Base-by-base conservation (phyloP, 2,797 vertebrate genomes). In the Sebastes iracundus region DNA sequence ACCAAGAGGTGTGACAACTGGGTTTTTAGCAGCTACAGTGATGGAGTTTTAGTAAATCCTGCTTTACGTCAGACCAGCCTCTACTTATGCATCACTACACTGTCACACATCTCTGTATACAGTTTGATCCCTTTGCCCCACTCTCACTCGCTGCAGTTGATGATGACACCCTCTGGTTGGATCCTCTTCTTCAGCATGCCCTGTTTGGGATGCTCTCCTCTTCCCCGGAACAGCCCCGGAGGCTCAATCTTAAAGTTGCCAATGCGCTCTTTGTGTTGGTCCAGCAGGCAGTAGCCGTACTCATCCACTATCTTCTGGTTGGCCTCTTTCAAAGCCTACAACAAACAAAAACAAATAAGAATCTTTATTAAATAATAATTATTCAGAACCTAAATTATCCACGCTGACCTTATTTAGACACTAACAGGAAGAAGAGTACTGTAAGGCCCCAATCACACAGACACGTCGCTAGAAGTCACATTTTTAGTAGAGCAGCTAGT, bases 201-300 rank as follows among this genome's bases (percentile, higher is more conserved):
- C 70, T 96, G 94, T 89, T 96, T 96, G 20, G 92, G 93, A 80
- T 96, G 96, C 55, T 96, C 93, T 0, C 92, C 94, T 83, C 95
- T 58, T 1, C 94, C 94, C 66, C 94, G 80, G 68, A 97, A 95
- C 74, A 96, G 89, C 0, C 86, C 94, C 0, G 93, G 95, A 69
- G 94, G 91, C 81, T 96, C 94, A 73, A 92, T 93, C 72, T 94
- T 96, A 69, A 96, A 96, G 91, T 95, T 96, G 46, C 94, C 93
- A 16, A 94, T 94, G 7, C 93, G 94, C 78, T 96, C 95, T 71
- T 76, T 88, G 80, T 96, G 94, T 74, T 88, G 83, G 87, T 95
- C 94, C 56, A 96, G 84, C 72, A 92, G 20, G 78, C 96, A 97
- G 89, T 66, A 97, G 62, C 96, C 96, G 16, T 76, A 95, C 32